Evolutionary conservation across 2,888 invertebrate species (phyloP).

Genomic region (Galeopsomyia nigrocyanea): DNA sequence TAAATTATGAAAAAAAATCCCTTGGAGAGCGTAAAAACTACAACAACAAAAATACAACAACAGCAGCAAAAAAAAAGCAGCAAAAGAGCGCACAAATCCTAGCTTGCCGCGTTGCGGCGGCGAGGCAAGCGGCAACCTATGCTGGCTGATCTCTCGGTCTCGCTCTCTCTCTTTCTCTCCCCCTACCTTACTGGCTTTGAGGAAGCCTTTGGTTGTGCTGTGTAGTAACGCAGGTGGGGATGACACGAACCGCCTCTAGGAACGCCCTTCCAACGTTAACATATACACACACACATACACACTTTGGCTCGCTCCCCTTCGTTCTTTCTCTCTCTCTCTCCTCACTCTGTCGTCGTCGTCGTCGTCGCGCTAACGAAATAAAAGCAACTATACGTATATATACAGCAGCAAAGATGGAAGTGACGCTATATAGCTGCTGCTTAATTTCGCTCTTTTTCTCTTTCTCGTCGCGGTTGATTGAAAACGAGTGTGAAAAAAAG

Average conservation of each 20-base stretch:
- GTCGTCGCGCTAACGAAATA: not conserved
- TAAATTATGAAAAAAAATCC: too few species aligned
- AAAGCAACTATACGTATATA: not conserved
- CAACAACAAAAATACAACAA: too few species aligned
- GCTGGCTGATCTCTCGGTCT: too few species aligned
- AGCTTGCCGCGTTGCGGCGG: not conserved
- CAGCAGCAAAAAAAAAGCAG: not conserved
- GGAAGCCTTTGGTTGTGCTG: not conserved
- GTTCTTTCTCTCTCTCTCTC: constrained; percentile 23
- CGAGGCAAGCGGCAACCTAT: too few species aligned
- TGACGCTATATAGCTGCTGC: not conserved
- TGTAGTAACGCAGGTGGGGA: constrained; percentile 54
- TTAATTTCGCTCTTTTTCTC: too few species aligned
- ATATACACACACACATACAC: constrained; percentile 5
- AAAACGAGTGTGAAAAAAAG: too few species aligned
- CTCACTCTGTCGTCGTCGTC: constrained; percentile 7
- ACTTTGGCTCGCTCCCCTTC: constrained; percentile 8
- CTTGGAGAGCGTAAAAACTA: too few species aligned
- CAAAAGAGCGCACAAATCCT: not conserved
- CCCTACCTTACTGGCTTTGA: not conserved
- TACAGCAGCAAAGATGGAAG: not conserved
- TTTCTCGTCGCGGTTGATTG: too few species aligned
- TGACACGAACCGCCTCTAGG: constrained; percentile 67
- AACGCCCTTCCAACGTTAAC: constrained; percentile 63
- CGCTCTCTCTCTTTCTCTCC: constrained; percentile 31